A percentile compares a stretch with the other conserved stretches of the same genome.
Conservation (phyloP, 2,113 vertebrate genomes). For the Sphaerodactylus townsendi region DNA sequence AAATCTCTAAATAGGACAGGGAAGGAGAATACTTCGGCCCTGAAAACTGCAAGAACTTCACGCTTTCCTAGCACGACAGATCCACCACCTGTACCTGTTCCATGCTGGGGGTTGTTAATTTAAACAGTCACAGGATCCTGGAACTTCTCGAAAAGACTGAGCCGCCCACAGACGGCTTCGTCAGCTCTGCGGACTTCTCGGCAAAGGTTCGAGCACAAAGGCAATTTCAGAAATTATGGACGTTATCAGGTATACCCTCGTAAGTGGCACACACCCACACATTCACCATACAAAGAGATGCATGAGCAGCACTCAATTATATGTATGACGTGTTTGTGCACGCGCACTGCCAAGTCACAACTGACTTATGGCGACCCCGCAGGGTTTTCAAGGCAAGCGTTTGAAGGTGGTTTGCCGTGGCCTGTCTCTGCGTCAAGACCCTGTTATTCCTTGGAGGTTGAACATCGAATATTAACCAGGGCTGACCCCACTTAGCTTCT, state of each 20-base stretch:
- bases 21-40: not conserved
- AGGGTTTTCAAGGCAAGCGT: too few species aligned
- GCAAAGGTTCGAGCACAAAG: not conserved
- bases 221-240: not conserved
- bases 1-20: not conserved
- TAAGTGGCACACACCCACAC: not conserved
- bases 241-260: not conserved
- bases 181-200: not conserved
- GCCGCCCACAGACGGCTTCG: not conserved
- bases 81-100: constrained; percentile 1
- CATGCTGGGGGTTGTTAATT: not conserved
- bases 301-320: too few species aligned
- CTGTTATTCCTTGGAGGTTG: too few species aligned
- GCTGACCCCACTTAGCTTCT: too few species aligned
- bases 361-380: too few species aligned
- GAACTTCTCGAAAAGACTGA: too few species aligned
- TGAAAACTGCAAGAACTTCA: not conserved
- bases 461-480: too few species aligned
- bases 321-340: too few species aligned
- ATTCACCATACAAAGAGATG: not conserved
- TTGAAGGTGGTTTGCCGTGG: too few species aligned
- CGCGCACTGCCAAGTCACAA: too few species aligned
- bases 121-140: not conserved
- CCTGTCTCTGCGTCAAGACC: too few species aligned
- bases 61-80: not conserved